Conservation (phyloP, 2,113 vertebrate genomes). For the Pitta sordida region DNA sequence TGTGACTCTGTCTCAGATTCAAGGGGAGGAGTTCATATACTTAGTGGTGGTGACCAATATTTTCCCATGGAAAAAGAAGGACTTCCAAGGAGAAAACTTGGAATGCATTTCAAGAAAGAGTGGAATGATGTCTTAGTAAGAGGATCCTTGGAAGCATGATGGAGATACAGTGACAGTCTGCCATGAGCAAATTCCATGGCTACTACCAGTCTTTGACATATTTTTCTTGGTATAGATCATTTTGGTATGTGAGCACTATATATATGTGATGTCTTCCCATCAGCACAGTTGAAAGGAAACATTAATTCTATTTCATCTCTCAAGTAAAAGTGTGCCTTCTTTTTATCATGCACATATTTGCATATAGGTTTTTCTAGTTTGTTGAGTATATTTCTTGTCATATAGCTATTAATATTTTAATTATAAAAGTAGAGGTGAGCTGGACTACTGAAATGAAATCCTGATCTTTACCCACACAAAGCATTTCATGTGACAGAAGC, state of each 20-base stretch:
- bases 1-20: background rate
- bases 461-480: background rate
- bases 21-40: background rate
- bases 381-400: background rate
- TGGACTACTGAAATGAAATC: background rate
- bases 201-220: background rate
- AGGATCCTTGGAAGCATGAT: background rate
- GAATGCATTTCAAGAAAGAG: background rate
- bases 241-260: background rate
- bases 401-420: background rate
- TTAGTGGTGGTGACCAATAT: background rate
- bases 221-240: background rate
- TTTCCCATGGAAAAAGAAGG: background rate
- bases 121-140: background rate
- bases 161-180: background rate
- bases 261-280: background rate
- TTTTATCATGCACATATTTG: background rate
- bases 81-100: background rate
- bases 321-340: background rate
- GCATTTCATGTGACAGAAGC: background rate
- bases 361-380: background rate
- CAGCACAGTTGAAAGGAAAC: background rate
- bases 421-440: background rate
- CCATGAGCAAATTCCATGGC: background rate
- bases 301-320: background rate